Evolutionary conservation across 2,113 vertebrate species (phyloP).

Genomic region (Cottus gobio): DNA sequence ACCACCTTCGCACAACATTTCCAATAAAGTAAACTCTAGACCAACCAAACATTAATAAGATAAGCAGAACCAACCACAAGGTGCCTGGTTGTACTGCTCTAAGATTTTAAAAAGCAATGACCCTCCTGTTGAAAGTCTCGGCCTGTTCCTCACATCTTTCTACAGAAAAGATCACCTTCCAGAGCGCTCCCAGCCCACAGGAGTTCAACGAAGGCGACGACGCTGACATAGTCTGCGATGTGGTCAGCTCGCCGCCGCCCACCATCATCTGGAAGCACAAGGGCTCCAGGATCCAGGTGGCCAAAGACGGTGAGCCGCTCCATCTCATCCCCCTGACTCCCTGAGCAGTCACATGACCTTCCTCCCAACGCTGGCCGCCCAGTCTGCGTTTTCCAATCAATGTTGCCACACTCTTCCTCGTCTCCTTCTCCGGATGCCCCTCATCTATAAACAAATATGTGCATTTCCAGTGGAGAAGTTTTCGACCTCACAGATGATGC

Average conservation of each 20-base stretch:
- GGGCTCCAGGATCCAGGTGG: slow-evolving; percentile 86
- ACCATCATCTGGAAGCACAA: slow-evolving; percentile 94
- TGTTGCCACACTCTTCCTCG: slow-evolving; percentile 43
- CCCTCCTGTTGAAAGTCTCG: background rate
- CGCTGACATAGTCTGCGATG: slow-evolving; percentile 92
- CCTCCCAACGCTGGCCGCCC: slow-evolving; percentile 34
- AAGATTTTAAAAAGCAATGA: background rate
- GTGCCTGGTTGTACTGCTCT: background rate
- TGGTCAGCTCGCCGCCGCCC: slow-evolving; percentile 93
- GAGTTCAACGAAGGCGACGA: slow-evolving; percentile 96
- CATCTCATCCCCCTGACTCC: slow-evolving; percentile 12
- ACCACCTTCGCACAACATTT: background rate
- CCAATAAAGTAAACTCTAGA: slow-evolving; percentile 1
- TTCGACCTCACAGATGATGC: slow-evolving; percentile 47
- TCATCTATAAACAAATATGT: slow-evolving; percentile 42
- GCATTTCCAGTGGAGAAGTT: slow-evolving; percentile 22
- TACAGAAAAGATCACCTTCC: slow-evolving; percentile 96
- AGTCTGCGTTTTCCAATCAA: slow-evolving; percentile 47
- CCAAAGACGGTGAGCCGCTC: slow-evolving; percentile 91
- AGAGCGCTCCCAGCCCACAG: slow-evolving; percentile 91
- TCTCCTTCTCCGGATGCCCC: slow-evolving; percentile 30
- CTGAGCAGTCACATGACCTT: slow-evolving; percentile 26
- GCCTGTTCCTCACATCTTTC: background rate
- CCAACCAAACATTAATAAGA: background rate
- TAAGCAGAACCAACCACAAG: slow-evolving; percentile 33